Evolutionary conservation across 2,888 invertebrate species (phyloP).

Genomic region (Stenolophus ochropezus): DNA sequence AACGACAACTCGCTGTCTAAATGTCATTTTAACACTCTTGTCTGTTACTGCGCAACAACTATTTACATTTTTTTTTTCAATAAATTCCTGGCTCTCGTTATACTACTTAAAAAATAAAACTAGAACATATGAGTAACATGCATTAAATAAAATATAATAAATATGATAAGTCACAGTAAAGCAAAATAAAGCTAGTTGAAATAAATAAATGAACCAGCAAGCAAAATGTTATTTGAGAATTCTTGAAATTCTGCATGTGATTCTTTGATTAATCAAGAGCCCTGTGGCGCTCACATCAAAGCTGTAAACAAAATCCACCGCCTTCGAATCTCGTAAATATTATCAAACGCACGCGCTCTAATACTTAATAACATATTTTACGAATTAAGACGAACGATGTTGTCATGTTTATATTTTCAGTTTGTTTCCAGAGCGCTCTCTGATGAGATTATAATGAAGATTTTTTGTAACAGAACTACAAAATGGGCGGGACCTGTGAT

Average conservation of each 20-base stretch:
- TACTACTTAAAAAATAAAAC: too few relatives aligned
- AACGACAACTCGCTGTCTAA: too few relatives aligned
- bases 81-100: too few relatives aligned
- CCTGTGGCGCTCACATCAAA: constrained; percentile 32
- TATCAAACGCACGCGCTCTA: constrained; percentile 36
- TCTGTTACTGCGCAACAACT: too few relatives aligned
- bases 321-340: constrained; percentile 36
- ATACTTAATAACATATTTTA: constrained; percentile 47
- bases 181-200: background rate
- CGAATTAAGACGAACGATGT: constrained; percentile 51
- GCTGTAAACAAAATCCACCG: constrained; percentile 13
- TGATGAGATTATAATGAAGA: constrained; percentile 59
- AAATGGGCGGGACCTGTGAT: constrained; percentile 64
- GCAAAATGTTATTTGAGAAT: constrained; percentile 10
- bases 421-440: constrained; percentile 39
- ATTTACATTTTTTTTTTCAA: too few relatives aligned
- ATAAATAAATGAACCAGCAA: constrained; percentile 3
- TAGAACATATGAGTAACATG: too few relatives aligned
- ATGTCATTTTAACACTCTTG: too few relatives aligned
- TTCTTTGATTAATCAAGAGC: constrained; percentile 31
- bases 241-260: constrained; percentile 5
- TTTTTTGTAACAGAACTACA: constrained; percentile 46
- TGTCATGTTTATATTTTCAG: constrained; percentile 46
- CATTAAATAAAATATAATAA: too few relatives aligned
- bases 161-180: background rate